Evolutionary conservation across 2,797 vertebrate genomes (phyloP).

Genomic region (Paedocypris micromegethes): DNA sequence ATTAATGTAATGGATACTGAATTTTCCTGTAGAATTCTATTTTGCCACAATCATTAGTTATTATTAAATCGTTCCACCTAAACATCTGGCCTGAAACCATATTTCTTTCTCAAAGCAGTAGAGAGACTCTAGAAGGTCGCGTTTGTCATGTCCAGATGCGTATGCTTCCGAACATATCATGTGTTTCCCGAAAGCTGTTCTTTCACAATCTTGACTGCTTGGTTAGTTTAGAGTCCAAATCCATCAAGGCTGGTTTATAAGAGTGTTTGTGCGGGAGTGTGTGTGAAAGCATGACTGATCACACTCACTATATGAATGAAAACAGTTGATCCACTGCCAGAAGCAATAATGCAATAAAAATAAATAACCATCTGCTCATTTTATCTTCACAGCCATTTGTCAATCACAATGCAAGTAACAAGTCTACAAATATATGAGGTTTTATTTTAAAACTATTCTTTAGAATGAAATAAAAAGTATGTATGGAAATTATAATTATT

Average conservation of each 20-base stretch:
- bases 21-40: no score
- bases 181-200: constrained; percentile 22
- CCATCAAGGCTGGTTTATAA: constrained; percentile 18
- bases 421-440: neutral
- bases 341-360: constrained; percentile 2
- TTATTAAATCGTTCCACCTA: no score
- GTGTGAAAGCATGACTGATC: constrained; percentile 11
- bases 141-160: constrained; percentile 33
- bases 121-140: constrained; percentile 8
- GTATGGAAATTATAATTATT: no score
- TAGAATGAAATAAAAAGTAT: no score
- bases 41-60: no score
- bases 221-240: constrained; percentile 38
- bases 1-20: no score
- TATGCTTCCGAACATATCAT: constrained; percentile 15
- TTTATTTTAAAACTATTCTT: neutral
- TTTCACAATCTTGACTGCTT: constrained; percentile 36
- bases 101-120: constrained; percentile 2
- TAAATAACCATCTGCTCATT: neutral
- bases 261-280: constrained; percentile 6
- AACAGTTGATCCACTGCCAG: constrained; percentile 5
- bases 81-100: neutral
- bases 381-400: neutral
- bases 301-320: constrained; percentile 7
- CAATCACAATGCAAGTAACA: neutral